Base-by-base conservation (phyloP, 2,888 invertebrate genomes). In the Chydorus sphaericus region DNA sequence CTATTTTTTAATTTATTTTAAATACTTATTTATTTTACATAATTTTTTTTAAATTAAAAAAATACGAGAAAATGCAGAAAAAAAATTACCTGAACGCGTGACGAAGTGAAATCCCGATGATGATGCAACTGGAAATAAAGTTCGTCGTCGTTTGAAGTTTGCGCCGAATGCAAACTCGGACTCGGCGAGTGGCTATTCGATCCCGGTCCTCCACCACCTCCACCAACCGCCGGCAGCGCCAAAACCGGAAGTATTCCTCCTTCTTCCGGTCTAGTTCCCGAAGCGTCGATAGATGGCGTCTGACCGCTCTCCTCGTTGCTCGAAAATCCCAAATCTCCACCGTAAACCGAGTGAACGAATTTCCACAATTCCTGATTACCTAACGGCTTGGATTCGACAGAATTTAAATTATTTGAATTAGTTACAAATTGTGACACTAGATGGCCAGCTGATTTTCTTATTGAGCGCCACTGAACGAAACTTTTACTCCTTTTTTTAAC, bases 291-390 rank as follows among this genome's bases (percentile, higher is more conserved):
- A 10, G 54, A 33, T 11, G 48, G 23, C 4, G 49, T n/a, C 14
- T 20, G 18, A n/a, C 50, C 57, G 23, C 31, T 85, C 71, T 93
- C 93, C 73, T 94, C 91, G 70, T 91, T 90, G 54, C 87, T 87
- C 49, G 90, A 90, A 67, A 94, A 77, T 48, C 93, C 93, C 62
- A 94, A 73, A 73, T 94, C 92, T 66, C 88, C 87, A 54, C 94
- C 94, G 73, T 96, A 96, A 67, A 85, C 86, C 65, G 83, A 81
- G 73, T 92, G 93, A 60, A 94, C 87, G 81, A 85, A 84, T 71
- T 85, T 82, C 89, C 89, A 89, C 71, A 89, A 79, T 72, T 90
- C 87, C 67, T 83, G 83, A 59, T 79, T 79, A 63, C 78, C 75
- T 79, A 88, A 82, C 50, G 81, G 84, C 77, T 31, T 44, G 30